These are phyloP conservation scores for Caretta caretta DNA, from an alignment of 2,113 vertebrate species.

Conservation along the genomic window DNA sequence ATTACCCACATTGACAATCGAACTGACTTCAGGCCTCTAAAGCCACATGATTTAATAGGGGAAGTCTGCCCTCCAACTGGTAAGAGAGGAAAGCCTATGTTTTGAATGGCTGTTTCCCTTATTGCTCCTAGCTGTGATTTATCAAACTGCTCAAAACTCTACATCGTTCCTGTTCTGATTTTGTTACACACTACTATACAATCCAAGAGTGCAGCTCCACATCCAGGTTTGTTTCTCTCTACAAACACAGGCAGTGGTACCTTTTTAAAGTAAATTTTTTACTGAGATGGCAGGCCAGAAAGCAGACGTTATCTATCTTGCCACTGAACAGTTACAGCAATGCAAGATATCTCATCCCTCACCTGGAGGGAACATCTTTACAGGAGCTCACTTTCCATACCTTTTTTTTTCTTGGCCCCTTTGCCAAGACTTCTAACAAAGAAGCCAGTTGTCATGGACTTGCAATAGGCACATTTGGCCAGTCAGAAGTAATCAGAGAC, in stretches of 20 bases:
- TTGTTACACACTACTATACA: not conserved
- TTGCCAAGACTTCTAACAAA: not conserved
- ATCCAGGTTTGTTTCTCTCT: not conserved
- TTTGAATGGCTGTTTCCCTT: not conserved
- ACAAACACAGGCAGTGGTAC: not conserved
- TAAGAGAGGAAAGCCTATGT: not conserved
- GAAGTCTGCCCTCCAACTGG: not conserved
- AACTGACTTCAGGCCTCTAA: not conserved
- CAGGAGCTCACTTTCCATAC: not conserved
- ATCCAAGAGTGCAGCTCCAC: fast-evolving
- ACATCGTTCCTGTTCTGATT: fast-evolving
- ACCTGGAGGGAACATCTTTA: not conserved
- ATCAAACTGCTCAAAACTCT: not conserved
- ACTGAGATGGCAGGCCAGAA: fast-evolving
- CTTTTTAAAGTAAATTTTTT: not conserved
- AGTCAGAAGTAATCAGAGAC: not conserved
- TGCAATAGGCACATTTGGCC: not conserved
- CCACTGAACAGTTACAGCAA: not conserved
- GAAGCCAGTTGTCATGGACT: not conserved
- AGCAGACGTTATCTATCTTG: no score
- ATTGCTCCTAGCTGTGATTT: not conserved
- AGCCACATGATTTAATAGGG: fast-evolving
- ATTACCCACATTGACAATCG: not conserved
- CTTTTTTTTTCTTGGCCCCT: not conserved
- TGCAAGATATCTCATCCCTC: not conserved